A percentile compares a stretch with the other conserved stretches of the same genome.
phyloP scores from a whole-genome alignment of 2,888 invertebrate genomes.

The Rhodophaea formosa region DNA sequence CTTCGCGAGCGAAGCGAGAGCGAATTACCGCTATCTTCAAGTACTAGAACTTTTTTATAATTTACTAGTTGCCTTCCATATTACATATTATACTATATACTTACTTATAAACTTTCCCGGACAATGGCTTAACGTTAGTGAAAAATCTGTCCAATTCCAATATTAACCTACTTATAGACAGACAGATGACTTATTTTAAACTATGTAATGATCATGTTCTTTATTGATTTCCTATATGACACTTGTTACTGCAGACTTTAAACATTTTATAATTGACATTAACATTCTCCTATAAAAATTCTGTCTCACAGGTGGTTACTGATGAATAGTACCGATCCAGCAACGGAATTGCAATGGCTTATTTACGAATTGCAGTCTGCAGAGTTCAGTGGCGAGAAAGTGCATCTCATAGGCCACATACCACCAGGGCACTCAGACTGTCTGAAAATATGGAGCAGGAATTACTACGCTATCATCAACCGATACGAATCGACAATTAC shows the following conservation, averaged over 20 bases:
- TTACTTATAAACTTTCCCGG: too few species aligned
- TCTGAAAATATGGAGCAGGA: constrained; percentile 96
- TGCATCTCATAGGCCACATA: constrained; percentile 98
- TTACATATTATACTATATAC: too few species aligned
- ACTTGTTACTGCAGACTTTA: neutral
- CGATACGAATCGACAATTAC: constrained; percentile 94
- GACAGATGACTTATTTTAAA: too few species aligned
- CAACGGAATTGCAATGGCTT: constrained; percentile 96
- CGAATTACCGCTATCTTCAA: too few species aligned
- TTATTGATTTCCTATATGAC: too few species aligned
- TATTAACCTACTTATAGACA: too few species aligned
- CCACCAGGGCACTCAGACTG: constrained; percentile 97
- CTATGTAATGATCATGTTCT: too few species aligned
- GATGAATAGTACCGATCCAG: constrained; percentile 97
- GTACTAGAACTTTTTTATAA: too few species aligned
- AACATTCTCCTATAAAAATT: neutral
- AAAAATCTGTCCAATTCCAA: too few species aligned
- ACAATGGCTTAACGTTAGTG: too few species aligned
- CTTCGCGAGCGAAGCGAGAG: too few species aligned
- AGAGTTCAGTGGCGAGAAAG: constrained; percentile 96
- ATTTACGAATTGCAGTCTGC: constrained; percentile 96
- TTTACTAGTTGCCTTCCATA: too few species aligned
- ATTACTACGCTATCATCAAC: constrained; percentile 93
- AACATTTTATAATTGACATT: neutral
- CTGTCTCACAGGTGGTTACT: constrained; percentile 87